phyloP scores from a whole-genome alignment of 2,113 vertebrate species.

The Dipodomys merriami region DNA sequence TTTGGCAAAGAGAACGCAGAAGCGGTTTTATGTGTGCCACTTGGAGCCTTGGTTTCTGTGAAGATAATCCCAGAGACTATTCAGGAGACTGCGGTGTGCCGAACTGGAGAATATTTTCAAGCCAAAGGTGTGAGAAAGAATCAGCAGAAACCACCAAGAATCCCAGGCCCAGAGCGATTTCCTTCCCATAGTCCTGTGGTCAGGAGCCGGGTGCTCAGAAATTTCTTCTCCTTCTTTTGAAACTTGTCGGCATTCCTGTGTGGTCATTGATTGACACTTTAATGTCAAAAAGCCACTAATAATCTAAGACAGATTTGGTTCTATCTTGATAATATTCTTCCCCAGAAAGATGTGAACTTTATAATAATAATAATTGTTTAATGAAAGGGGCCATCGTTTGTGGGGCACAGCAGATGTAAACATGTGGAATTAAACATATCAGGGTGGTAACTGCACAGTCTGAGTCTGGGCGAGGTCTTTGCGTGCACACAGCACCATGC shows the following conservation, averaged over 20 bases:
- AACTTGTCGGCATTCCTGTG: slow-evolving; percentile 6
- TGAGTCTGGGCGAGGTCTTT: not conserved
- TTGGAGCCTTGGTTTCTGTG: slow-evolving; percentile 74
- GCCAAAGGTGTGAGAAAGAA: slow-evolving; percentile 45
- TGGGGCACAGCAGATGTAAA: not conserved
- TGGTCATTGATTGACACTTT: slow-evolving; percentile 1
- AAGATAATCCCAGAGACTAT: slow-evolving; percentile 77
- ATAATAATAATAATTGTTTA: slow-evolving; percentile 44
- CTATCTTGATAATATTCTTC: slow-evolving; percentile 64
- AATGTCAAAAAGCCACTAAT: slow-evolving; percentile 57
- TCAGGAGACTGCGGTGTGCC: slow-evolving; percentile 72
- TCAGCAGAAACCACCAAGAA: slow-evolving; percentile 60
- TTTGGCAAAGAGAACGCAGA: slow-evolving; percentile 73
- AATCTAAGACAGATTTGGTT: slow-evolving; percentile 46
- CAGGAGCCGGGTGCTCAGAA: slow-evolving; percentile 11
- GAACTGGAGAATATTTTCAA: slow-evolving; percentile 69
- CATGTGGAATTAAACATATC: not conserved
- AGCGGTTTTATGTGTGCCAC: slow-evolving; percentile 63
- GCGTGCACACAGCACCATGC: too few species aligned
- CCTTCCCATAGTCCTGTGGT: slow-evolving; percentile 48
- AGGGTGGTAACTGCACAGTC: not conserved
- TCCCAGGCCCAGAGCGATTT: not conserved
- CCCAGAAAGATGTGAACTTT: too few species aligned
- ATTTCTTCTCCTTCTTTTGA: slow-evolving; percentile 55
- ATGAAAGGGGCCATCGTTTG: not conserved